Evolutionary conservation across 2,797 vertebrate genomes (phyloP).

Genomic region (Phyllotis vaccarum): DNA sequence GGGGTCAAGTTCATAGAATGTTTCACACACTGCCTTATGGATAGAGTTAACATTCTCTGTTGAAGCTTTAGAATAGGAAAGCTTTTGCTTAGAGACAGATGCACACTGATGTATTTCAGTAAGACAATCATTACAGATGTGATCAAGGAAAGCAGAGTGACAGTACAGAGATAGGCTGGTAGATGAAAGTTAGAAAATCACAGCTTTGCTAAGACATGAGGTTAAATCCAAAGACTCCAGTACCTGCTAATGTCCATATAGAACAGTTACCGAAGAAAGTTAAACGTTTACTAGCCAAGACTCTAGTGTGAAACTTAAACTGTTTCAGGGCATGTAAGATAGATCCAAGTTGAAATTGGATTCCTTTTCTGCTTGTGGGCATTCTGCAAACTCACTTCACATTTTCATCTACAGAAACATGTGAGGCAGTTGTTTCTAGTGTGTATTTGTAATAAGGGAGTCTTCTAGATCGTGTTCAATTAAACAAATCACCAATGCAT

Average conservation of each 20-base stretch:
- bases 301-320: not conserved
- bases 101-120: not conserved
- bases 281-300: not conserved
- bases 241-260: accelerated
- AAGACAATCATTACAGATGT: not conserved
- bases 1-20: accelerated
- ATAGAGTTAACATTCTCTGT: not conserved
- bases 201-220: not conserved
- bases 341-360: not conserved
- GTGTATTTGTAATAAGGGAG: not conserved
- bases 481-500: conserved; percentile 71
- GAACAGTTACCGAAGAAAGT: not conserved
- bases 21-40: not conserved
- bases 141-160: not conserved
- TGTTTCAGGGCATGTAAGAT: not conserved
- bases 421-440: not conserved
- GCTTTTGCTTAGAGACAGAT: not conserved
- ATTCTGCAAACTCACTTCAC: not conserved
- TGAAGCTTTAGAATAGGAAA: not conserved
- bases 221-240: accelerated
- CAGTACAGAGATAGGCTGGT: not conserved
- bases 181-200: not conserved
- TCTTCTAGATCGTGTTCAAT: conserved; percentile 61
- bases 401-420: not conserved
- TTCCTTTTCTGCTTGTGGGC: not conserved